Conservation (phyloP, 2,113 vertebrate species). For the Columba janthina region DNA sequence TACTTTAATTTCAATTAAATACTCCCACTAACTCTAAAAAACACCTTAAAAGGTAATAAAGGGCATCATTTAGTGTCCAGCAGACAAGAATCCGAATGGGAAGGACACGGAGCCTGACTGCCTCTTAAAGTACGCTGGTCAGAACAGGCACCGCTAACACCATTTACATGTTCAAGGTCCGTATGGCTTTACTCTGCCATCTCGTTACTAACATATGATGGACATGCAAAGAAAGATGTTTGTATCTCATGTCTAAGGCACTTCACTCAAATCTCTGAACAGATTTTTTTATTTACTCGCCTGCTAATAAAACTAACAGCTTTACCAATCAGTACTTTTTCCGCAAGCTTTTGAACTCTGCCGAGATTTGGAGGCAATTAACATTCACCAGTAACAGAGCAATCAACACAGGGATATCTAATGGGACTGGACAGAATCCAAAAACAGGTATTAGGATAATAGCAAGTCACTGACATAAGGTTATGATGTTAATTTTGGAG, state of each 20-base stretch:
- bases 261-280: conserved; percentile 59
- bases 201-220: conserved; percentile 39
- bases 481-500: conserved; percentile 76
- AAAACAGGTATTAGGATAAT: conserved; percentile 81
- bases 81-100: background rate
- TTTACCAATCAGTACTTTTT: conserved; percentile 63
- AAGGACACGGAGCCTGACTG: background rate
- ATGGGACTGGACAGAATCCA: conserved; percentile 84
- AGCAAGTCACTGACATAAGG: conserved; percentile 78
- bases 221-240: conserved; percentile 42
- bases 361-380: conserved; percentile 83
- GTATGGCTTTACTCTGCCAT: background rate
- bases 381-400: conserved; percentile 82
- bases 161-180: background rate
- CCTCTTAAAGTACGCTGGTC: background rate
- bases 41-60: background rate
- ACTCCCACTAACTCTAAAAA: background rate
- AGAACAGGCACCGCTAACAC: background rate
- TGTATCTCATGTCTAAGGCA: conserved; percentile 15
- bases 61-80: background rate
- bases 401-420: conserved; percentile 79
- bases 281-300: conserved; percentile 72
- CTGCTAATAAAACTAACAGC: conserved; percentile 74
- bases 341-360: conserved; percentile 73
- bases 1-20: conserved; percentile 34